Conservation (phyloP, 2,797 vertebrate genomes). For the Hirundo rustica region DNA sequence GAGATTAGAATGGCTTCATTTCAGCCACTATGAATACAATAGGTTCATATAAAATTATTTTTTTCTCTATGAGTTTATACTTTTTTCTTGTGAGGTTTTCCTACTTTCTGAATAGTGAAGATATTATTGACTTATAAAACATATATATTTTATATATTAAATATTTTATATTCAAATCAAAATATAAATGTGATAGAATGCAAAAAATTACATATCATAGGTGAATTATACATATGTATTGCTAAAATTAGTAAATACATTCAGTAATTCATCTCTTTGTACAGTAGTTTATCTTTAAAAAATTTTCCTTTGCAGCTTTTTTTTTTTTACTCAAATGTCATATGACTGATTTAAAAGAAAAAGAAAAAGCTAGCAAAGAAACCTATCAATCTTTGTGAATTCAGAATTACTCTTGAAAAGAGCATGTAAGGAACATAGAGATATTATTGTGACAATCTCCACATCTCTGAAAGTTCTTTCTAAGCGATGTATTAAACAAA, state of each 20-base stretch:
- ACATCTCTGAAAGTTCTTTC: background rate
- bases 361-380: background rate
- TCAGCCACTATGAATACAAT: background rate
- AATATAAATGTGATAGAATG: background rate
- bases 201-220: background rate
- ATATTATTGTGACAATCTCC: constrained; percentile 3
- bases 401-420: constrained; percentile 16
- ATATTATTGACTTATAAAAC: background rate
- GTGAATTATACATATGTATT: background rate
- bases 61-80: background rate
- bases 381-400: constrained; percentile 5
- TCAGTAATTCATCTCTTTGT: background rate
- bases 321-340: background rate
- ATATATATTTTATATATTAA: background rate
- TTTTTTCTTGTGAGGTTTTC: background rate
- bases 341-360: background rate
- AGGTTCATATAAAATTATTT: background rate
- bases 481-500: background rate
- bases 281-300: background rate
- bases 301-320: background rate
- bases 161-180: background rate
- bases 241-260: background rate
- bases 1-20: background rate
- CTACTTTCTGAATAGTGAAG: background rate
- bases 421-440: background rate